A percentile compares a stretch with the other conserved stretches of the same genome.
Evolutionary conservation across 2,888 invertebrate genomes (phyloP).

Genomic region (Aphodius granarius): DNA sequence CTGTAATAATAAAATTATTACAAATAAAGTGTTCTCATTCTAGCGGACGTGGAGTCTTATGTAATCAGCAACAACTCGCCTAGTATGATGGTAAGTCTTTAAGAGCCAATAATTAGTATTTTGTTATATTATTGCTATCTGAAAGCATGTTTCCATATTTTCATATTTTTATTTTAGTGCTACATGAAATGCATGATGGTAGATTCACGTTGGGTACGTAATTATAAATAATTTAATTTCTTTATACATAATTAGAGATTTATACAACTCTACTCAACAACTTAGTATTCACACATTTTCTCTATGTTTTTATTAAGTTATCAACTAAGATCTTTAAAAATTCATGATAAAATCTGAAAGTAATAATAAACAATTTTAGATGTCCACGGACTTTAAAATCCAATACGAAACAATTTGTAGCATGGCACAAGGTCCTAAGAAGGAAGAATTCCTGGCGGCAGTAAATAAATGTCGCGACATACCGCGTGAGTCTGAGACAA

Average conservation of each 20-base stretch:
- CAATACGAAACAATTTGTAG: neutral
- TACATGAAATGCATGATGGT: conserved; percentile 13
- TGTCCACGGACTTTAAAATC: neutral
- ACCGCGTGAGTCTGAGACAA: neutral
- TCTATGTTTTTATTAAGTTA: no score
- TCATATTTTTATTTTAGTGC: conserved; percentile 1
- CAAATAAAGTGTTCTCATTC: neutral
- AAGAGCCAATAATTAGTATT: neutral
- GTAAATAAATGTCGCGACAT: neutral
- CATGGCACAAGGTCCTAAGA: neutral
- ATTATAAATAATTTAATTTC: neutral
- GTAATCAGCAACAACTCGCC: conserved; percentile 1
- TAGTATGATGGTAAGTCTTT: neutral
- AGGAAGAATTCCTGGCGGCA: neutral
- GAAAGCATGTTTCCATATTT: no score
- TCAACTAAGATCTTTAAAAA: no score
- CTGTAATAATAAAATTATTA: no score
- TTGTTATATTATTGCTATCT: neutral
- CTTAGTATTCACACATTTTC: no score
- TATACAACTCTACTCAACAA: no score
- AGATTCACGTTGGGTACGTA: conserved; percentile 2
- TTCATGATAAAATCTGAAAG: no score
- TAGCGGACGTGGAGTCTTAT: neutral
- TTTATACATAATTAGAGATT: no score
- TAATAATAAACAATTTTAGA: no score